These are phyloP conservation scores for Cephus pygmeus DNA, from an alignment of 2,888 invertebrate genomes.

Conservation along the genomic window DNA sequence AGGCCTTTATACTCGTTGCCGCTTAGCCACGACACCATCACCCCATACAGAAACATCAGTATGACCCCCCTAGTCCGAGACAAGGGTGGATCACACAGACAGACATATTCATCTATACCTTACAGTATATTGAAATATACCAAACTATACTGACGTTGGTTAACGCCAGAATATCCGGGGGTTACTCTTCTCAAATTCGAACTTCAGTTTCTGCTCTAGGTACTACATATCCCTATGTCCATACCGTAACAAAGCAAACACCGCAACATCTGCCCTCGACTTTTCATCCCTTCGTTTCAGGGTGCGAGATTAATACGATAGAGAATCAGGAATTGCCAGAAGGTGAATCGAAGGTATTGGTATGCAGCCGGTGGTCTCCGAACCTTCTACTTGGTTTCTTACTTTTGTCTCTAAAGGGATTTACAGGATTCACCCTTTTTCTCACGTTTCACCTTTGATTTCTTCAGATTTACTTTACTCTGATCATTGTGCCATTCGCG, in stretches of 20 bases:
- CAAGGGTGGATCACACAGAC: not conserved
- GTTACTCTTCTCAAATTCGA: not conserved
- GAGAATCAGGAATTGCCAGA: not conserved
- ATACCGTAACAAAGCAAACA: slow-evolving; percentile 34
- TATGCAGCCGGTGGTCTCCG: not conserved
- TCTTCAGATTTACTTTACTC: not conserved
- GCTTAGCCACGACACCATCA: not conserved
- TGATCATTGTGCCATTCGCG: not conserved
- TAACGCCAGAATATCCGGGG: not conserved
- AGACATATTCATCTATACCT: not conserved
- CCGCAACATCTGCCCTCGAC: slow-evolving; percentile 26
- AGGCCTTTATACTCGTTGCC: slow-evolving; percentile 27
- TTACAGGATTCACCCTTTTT: not conserved
- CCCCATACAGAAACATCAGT: not conserved
- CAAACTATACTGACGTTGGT: not conserved
- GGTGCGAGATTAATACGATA: not conserved
- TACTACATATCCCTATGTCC: slow-evolving; percentile 1
- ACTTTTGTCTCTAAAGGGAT: not conserved
- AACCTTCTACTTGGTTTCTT: not conserved
- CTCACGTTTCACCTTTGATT: not conserved
- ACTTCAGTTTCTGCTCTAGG: not conserved
- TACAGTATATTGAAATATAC: not conserved
- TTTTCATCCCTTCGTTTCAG: not conserved
- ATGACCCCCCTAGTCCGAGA: not conserved
- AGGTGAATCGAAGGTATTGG: not conserved